Evolutionary conservation across 1,140 invertebrate species (phyloP).

Genomic region (Drosophila melanica): DNA sequence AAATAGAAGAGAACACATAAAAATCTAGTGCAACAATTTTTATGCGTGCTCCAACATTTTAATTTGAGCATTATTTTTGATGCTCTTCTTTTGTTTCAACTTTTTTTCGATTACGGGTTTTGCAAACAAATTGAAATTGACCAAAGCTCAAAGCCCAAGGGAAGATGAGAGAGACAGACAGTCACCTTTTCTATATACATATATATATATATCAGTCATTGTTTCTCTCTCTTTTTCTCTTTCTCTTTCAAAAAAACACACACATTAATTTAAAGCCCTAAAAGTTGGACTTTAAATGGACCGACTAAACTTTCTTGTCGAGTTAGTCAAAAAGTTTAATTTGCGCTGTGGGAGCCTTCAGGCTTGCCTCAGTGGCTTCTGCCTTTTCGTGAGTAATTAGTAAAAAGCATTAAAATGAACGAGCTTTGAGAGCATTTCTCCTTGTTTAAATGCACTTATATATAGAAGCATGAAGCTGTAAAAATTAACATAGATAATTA

Average conservation of each 20-base stretch:
- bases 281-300: conserved; percentile 72
- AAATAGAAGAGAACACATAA: conserved; percentile 26
- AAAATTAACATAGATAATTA: conserved; percentile 38
- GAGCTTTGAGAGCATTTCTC: conserved; percentile 31
- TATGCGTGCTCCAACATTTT: conserved; percentile 60
- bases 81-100: conserved; percentile 53
- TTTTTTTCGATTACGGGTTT: conserved; percentile 23
- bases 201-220: too few species aligned
- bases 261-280: conserved; percentile 64
- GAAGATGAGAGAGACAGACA: conserved; percentile 34
- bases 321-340: conserved; percentile 76
- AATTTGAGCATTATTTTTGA: conserved; percentile 76
- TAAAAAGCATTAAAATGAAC: conserved; percentile 79
- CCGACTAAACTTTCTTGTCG: conserved; percentile 59
- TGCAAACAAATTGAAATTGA: conserved; percentile 63
- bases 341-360: conserved; percentile 38
- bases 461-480: conserved; percentile 13
- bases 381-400: conserved; percentile 67
- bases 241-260: conserved; percentile 9
- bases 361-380: conserved; percentile 23
- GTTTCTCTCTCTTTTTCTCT: conserved; percentile 16
- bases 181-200: conserved; percentile 11
- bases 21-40: conserved; percentile 66
- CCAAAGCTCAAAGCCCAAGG: conserved; percentile 39
- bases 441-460: conserved; percentile 3